phyloP scores from a whole-genome alignment of 1,140 invertebrate genomes.

The Musca vetustissima region DNA sequence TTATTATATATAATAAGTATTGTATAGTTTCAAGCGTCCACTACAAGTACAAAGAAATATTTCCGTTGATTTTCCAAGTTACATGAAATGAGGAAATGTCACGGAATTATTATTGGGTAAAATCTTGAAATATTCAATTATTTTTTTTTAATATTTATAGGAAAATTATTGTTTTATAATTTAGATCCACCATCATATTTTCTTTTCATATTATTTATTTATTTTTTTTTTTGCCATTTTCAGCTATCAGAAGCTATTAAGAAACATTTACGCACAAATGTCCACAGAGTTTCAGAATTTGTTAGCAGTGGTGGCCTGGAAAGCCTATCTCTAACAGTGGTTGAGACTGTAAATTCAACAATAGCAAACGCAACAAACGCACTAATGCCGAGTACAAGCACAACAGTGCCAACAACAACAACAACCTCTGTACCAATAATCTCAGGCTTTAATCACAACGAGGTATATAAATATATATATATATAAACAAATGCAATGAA shows the following conservation, averaged over 20 bases:
- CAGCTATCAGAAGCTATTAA: conserved; percentile 73
- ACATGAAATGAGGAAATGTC: too few relatives aligned
- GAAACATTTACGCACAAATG: conserved; percentile 37
- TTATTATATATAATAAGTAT: too few relatives aligned
- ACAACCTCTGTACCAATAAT: neutral
- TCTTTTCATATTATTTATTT: too few relatives aligned
- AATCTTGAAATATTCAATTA: too few relatives aligned
- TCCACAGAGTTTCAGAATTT: conserved; percentile 21
- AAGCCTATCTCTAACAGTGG: conserved; percentile 40
- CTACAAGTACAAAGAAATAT: too few relatives aligned
- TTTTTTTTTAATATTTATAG: too few relatives aligned
- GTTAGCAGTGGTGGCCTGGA: conserved; percentile 25
- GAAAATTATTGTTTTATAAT: too few relatives aligned
- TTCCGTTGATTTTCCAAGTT: too few relatives aligned
- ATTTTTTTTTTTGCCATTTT: conserved; percentile 34
- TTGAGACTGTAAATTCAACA: conserved; percentile 24
- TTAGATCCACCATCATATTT: too few relatives aligned
- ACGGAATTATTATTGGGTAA: too few relatives aligned
- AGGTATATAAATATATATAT: neutral
- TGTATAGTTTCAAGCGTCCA: too few relatives aligned
- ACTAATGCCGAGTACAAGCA: conserved; percentile 3
- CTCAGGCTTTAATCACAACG: neutral
- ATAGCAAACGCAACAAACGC: conserved; percentile 20
- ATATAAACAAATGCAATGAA: too few relatives aligned
- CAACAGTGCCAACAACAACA: conserved; percentile 21